A percentile compares a stretch with the other conserved stretches of the same genome.
These are phyloP conservation scores for Drosophila neocordata DNA, from an alignment of 1,140 invertebrate genomes.

Conservation along the genomic window DNA sequence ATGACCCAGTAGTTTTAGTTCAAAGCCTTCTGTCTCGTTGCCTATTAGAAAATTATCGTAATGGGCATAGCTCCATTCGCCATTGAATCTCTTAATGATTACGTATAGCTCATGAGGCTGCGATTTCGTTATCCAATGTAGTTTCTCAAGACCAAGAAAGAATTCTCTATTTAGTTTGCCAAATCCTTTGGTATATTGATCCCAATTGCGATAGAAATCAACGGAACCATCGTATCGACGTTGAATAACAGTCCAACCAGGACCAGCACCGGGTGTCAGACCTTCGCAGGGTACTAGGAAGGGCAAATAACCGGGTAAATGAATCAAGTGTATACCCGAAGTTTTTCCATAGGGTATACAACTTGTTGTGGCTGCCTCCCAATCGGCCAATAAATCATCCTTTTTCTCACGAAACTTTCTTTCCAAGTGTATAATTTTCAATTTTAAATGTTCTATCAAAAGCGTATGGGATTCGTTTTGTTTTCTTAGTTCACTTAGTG, in stretches of 20 bases:
- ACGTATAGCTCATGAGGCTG: conserved; percentile 86
- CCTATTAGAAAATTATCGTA: conserved; percentile 87
- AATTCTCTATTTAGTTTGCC: conserved; percentile 86
- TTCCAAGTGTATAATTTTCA: conserved; percentile 32
- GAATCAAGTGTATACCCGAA: conserved; percentile 53
- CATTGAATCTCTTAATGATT: conserved; percentile 85
- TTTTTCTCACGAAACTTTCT: conserved; percentile 52
- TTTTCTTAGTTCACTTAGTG: conserved; percentile 40
- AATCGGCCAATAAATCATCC: conserved; percentile 63
- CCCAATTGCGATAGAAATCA: conserved; percentile 86
- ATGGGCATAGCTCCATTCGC: conserved; percentile 84
- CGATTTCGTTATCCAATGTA: conserved; percentile 84
- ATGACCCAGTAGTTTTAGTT: conserved; percentile 86
- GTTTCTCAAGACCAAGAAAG: conserved; percentile 86
- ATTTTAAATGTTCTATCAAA: conserved; percentile 40
- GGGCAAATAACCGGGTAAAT: conserved; percentile 53
- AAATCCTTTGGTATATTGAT: conserved; percentile 86
- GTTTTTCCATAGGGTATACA: conserved; percentile 47
- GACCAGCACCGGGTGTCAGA: conserved; percentile 33
- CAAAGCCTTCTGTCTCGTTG: conserved; percentile 86
- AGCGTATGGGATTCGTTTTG: conserved; percentile 36
- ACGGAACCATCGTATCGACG: conserved; percentile 86
- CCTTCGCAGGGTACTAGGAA: conserved; percentile 62
- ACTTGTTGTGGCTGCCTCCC: conserved; percentile 59
- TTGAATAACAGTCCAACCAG: conserved; percentile 87